phyloP scores from a whole-genome alignment of 2,888 invertebrate genomes.

The Tolmerus cingulatus region DNA sequence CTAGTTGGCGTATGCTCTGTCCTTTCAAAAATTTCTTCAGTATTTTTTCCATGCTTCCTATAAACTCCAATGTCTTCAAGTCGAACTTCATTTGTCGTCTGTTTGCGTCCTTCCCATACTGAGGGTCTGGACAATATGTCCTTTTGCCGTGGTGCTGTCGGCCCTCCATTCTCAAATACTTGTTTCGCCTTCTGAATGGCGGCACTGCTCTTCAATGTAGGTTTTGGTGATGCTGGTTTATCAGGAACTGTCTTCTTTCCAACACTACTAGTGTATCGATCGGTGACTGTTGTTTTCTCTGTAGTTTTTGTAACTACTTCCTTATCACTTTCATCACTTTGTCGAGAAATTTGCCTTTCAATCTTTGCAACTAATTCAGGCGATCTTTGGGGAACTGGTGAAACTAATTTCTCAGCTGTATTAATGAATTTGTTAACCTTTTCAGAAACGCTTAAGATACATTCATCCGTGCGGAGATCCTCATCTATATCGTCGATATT shows the following conservation, averaged over 20 bases:
- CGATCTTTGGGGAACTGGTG: slow-evolving; percentile 62
- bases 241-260: background rate
- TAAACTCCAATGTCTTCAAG: slow-evolving; percentile 66
- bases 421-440: slow-evolving; percentile 72
- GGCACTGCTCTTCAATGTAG: slow-evolving; percentile 67
- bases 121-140: slow-evolving; percentile 67
- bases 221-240: slow-evolving; percentile 41
- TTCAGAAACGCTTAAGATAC: slow-evolving; percentile 71
- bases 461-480: slow-evolving; percentile 69
- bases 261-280: slow-evolving; percentile 45
- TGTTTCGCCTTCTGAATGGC: slow-evolving; percentile 76
- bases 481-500: slow-evolving; percentile 68
- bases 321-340: slow-evolving; percentile 42
- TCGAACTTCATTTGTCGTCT: slow-evolving; percentile 56
- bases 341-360: slow-evolving; percentile 59
- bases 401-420: slow-evolving; percentile 68
- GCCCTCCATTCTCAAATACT: slow-evolving; percentile 68
- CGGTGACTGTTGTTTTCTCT: background rate
- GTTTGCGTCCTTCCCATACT: slow-evolving; percentile 61
- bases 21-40: background rate
- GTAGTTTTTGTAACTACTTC: slow-evolving; percentile 46
- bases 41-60: slow-evolving; percentile 51
- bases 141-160: slow-evolving; percentile 57
- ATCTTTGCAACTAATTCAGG: slow-evolving; percentile 65
- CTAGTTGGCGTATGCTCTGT: background rate